phyloP scores from a whole-genome alignment of 2,797 vertebrate genomes.

The Anomalospiza imberbis region DNA sequence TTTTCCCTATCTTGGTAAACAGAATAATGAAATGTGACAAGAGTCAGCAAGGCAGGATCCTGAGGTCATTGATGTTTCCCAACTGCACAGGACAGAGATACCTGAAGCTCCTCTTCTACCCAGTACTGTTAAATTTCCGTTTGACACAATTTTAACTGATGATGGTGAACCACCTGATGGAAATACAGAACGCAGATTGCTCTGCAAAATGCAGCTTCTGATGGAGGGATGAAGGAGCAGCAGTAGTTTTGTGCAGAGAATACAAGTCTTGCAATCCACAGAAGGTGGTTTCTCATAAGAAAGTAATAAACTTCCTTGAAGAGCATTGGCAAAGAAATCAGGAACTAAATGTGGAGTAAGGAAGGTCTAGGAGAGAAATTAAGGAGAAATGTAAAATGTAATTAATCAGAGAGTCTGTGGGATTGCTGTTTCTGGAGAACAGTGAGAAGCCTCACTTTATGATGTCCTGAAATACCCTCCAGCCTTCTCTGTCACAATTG shows the following conservation, averaged over 20 bases:
- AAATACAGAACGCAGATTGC: not conserved
- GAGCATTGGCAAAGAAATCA: not conserved
- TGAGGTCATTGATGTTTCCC: not conserved
- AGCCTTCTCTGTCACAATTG: not conserved
- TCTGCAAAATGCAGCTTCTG: not conserved
- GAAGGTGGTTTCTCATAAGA: not conserved
- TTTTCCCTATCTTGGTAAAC: not conserved
- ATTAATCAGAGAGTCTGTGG: not conserved
- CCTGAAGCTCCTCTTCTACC: not conserved
- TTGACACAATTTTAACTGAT: not conserved
- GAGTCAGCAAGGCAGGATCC: not conserved
- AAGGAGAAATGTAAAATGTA: not conserved
- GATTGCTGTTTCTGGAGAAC: not conserved
- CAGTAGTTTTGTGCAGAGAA: not conserved
- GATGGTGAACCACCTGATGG: not conserved
- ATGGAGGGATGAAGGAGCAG: not conserved
- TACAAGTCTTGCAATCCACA: not conserved
- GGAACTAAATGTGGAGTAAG: not conserved
- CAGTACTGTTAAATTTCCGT: not conserved
- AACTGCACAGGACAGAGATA: fast-evolving
- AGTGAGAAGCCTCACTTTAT: not conserved
- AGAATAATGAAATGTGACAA: not conserved
- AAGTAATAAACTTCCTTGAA: not conserved
- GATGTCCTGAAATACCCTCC: not conserved
- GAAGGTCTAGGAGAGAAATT: not conserved